Evolutionary conservation across 1,140 invertebrate genomes (phyloP), one percentile per base, ranked within the genome.

Genomic region (Caenorhabditis briggsae): DNA sequence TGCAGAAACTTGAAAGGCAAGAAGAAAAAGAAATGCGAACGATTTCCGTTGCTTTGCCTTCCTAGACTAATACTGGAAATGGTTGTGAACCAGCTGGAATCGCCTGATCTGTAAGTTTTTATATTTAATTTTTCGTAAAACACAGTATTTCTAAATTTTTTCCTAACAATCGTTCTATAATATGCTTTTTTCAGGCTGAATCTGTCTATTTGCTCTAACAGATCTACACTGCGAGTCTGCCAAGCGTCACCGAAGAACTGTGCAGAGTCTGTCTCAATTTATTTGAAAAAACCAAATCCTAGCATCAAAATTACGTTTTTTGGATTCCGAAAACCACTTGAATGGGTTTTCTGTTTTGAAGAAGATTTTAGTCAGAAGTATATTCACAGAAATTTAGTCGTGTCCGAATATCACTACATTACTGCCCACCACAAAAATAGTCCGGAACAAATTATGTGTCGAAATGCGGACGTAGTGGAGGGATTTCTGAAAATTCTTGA

Each of bases 141-240:
- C 12, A 50, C 48, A 6, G 6, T 7, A 7, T 50, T 50, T 6
- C 12, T 50, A 50, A 14, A 43, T 65, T 5, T 41, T 65, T n/a
- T n/a, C n/a, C n/a, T n/a, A n/a, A n/a, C n/a, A n/a, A n/a, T n/a
- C n/a, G n/a, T n/a, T n/a, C n/a, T n/a, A n/a, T n/a, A n/a, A n/a
- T n/a, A n/a, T n/a, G n/a, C n/a, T n/a, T n/a, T n/a, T 65, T 65
- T 7, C 64, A 65, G 64, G 14, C n/a, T 65, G 5, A 65, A 65
- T 43, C 64, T 65, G 2, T 43, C 64, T 11, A 12, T 14, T 2
- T 65, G 64, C 33, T 65, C 64, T 5, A 65, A 41, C 41, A 43
- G n/a, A n/a, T n/a, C n/a, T n/a, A 43, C n/a, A 8, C 33, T 14
- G 12, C 33, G 1, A 6, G 41, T 43, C 5, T 23, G 5, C 43